Base-by-base conservation (phyloP, 1,140 invertebrate genomes). In the Rhizoglyphus robini region DNA sequence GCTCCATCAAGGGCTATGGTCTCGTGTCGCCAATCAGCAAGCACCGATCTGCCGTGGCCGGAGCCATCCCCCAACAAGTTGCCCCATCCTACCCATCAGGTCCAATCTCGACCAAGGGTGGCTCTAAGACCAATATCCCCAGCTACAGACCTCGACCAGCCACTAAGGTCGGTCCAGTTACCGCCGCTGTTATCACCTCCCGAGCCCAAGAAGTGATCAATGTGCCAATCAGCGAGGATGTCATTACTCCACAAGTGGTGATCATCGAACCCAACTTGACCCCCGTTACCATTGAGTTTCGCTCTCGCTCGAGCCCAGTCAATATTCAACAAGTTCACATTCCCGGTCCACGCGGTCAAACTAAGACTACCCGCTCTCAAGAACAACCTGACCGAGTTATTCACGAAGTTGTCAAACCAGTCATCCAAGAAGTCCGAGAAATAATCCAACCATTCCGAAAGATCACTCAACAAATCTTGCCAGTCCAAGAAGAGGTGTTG, bases 391-490 rank as follows among this genome's bases (percentile, higher is more conserved):
- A 66, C 36, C 29, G 61, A 2, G 63, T 66, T 11, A 34, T 66
- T 34, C 65, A 66, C 30, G 65, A 66, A 65, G 65, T 66, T 3
- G 30, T 66, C 18, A 66, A 66, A 54, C 65, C 65, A 27, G 65
- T 66, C n/a, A 64, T 66, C 64, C 65, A 66, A 36, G 65, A 66
- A 65, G 63, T 66, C 30, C 65, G 65, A n/a, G 65, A 66, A 54
- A 66, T 66, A 29, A 66, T 66, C 31, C 65, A 66, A 47, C 65
- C 65, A 29, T 47, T 66, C 54, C 65, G 65, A 25, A 66, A 65
- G n/a, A 64, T 66, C 15, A 66, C 60, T 4, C 65, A 66, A 54
- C 62, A 66, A 29, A 66, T 66, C 20, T 27, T 66, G 1, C 65
- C 65, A 34, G 65, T 66, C 18, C 65, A 66, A 48, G 65, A 66